phyloP scores from a whole-genome alignment of 2,797 vertebrate genomes.

The Pangasius macronema region DNA sequence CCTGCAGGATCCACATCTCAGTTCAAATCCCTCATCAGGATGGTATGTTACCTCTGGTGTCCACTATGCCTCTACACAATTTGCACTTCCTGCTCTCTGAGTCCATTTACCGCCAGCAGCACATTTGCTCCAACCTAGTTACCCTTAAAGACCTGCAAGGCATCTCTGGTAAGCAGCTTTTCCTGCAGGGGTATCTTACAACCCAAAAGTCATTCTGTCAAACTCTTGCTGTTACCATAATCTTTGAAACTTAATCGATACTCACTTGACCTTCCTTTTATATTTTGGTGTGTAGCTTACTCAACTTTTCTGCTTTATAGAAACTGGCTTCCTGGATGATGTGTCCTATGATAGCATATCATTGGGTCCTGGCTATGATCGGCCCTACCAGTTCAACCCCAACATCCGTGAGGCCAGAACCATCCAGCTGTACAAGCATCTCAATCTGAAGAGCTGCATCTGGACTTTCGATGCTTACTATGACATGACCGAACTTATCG shows the following conservation, averaged over 20 bases:
- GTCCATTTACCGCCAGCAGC: conserved; percentile 97
- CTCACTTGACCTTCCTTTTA: not conserved
- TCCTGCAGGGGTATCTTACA: not conserved
- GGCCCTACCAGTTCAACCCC: conserved; percentile 92
- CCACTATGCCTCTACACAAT: conserved; percentile 95
- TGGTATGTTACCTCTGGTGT: conserved; percentile 95
- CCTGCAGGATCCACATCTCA: conserved; percentile 92
- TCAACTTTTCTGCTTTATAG: conserved; percentile 65
- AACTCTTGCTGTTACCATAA: not conserved
- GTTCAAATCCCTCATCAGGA: conserved; percentile 99
- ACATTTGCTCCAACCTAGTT: conserved; percentile 95
- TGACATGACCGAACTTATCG: conserved; percentile 97
- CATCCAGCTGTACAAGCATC: conserved; percentile 93
- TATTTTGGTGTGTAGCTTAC: not conserved
- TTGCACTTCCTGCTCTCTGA: conserved; percentile 95
- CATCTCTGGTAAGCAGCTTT: conserved; percentile 80
- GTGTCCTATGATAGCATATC: conserved; percentile 79
- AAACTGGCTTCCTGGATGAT: conserved; percentile 90
- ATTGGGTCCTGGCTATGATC: conserved; percentile 90
- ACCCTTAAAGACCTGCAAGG: conserved; percentile 84
- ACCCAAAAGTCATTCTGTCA: not conserved
- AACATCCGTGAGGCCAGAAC: conserved; percentile 83
- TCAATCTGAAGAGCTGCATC: conserved; percentile 98
- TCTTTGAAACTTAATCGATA: not conserved
- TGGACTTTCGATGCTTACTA: conserved; percentile 98